These are phyloP conservation scores for Eilema sororculum DNA, from an alignment of 2,888 invertebrate species.

Conservation along the genomic window DNA sequence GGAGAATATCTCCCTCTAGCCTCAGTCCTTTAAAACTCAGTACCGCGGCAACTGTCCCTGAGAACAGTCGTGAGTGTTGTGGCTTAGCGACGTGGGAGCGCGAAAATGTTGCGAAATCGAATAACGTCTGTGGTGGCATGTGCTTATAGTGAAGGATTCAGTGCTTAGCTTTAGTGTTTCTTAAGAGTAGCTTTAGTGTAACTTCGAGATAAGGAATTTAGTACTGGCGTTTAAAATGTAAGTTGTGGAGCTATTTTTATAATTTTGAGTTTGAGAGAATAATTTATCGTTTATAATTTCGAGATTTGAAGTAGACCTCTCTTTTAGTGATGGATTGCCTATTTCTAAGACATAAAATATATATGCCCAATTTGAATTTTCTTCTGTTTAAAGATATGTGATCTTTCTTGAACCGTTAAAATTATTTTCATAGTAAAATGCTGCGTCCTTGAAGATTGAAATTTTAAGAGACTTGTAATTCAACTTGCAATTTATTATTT, in stretches of 20 bases:
- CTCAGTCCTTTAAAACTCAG: conserved; percentile 14
- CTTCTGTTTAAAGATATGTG: neutral
- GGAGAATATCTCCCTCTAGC: conserved; percentile 9
- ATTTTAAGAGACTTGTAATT: neutral
- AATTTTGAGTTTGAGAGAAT: too few relatives aligned
- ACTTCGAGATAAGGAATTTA: neutral
- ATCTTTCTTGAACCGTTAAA: neutral
- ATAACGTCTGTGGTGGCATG: conserved; percentile 9
- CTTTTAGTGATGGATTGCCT: neutral
- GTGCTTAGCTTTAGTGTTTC: conserved; percentile 12
- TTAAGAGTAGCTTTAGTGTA: too few relatives aligned
- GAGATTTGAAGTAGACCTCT: neutral
- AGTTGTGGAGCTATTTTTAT: neutral
- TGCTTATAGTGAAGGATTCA: conserved; percentile 10
- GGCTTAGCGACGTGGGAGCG: neutral
- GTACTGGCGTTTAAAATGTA: conserved; percentile 8
- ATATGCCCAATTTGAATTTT: neutral
- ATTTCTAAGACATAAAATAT: neutral
- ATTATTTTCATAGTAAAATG: neutral
- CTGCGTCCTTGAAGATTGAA: neutral
- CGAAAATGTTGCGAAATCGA: conserved; percentile 13
- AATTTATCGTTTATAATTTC: neutral
- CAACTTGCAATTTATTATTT: too few relatives aligned
- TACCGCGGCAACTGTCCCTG: conserved; percentile 12
- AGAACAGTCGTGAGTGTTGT: neutral